Conservation (phyloP, 2,113 vertebrate species). For the Apaloderma vittatum region DNA sequence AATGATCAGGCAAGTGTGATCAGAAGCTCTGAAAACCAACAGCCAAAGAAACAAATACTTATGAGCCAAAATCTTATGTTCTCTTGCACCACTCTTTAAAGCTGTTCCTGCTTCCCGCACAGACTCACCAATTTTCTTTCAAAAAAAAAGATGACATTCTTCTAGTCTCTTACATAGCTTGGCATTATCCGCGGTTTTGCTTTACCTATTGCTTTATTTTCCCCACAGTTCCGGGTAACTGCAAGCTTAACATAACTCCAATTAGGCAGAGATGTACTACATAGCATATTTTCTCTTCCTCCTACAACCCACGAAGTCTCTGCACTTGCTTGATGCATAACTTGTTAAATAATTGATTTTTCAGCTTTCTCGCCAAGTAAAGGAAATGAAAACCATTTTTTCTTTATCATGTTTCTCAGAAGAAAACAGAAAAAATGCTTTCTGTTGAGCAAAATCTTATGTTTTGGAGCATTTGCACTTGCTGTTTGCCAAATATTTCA, state of each 20-base stretch:
- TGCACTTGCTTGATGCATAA: neutral
- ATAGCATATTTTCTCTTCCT: neutral
- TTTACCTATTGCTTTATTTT: neutral
- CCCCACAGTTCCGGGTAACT: neutral
- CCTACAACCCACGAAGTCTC: neutral
- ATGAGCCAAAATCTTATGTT: neutral
- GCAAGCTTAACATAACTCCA: neutral
- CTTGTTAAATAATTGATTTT: conserved; percentile 22
- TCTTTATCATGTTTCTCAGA: neutral
- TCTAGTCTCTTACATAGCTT: neutral
- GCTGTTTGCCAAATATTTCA: neutral
- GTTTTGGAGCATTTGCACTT: neutral
- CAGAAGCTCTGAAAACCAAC: neutral
- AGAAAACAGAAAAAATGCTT: neutral
- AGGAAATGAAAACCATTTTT: neutral
- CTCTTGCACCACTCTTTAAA: neutral
- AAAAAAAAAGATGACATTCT: neutral
- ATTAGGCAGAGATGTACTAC: neutral
- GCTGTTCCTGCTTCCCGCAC: neutral
- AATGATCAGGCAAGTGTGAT: neutral
- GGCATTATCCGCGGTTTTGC: neutral
- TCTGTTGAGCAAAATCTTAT: neutral
- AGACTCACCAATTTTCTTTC: neutral
- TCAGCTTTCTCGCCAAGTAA: neutral
- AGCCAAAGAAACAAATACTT: neutral